Percentiles rank a stretch among this genome's conserved stretches.
Evolutionary conservation across 1,140 invertebrate species (phyloP).

Genomic region (Trichonephila clavata): DNA sequence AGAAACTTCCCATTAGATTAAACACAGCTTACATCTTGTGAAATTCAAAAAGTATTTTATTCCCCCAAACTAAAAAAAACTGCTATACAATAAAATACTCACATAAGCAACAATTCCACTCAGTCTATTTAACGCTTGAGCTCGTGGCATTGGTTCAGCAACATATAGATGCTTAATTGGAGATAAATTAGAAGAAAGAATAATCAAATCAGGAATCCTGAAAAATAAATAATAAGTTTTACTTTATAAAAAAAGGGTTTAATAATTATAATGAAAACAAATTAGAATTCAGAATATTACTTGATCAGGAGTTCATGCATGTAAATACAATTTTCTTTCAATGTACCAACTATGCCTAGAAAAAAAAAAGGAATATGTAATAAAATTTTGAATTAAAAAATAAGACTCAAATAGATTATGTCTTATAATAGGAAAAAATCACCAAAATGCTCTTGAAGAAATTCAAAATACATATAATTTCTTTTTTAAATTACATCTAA

Average conservation of each 20-base stretch:
- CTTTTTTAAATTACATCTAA: no score
- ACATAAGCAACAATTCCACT: constrained; percentile 84
- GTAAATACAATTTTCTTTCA: constrained; percentile 78
- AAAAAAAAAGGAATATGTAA: neutral
- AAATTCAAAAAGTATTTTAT: no score
- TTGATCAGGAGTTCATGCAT: constrained; percentile 79
- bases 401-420: no score
- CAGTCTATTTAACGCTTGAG: constrained; percentile 82
- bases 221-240: constrained; percentile 71
- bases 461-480: no score
- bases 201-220: constrained; percentile 82
- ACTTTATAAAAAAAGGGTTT: constrained; percentile 19
- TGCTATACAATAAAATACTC: constrained; percentile 75
- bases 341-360: constrained; percentile 73
- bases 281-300: constrained; percentile 66
- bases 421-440: no score
- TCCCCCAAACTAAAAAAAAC: neutral
- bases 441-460: no score
- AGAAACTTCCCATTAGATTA: no score
- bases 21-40: no score
- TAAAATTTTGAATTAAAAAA: no score
- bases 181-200: constrained; percentile 85
- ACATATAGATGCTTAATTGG: constrained; percentile 91
- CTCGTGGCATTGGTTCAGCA: constrained; percentile 81
- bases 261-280: constrained; percentile 26